Evolutionary conservation across 2,113 vertebrate genomes (phyloP).

Genomic region (Sterrhoptilus dennistouni): DNA sequence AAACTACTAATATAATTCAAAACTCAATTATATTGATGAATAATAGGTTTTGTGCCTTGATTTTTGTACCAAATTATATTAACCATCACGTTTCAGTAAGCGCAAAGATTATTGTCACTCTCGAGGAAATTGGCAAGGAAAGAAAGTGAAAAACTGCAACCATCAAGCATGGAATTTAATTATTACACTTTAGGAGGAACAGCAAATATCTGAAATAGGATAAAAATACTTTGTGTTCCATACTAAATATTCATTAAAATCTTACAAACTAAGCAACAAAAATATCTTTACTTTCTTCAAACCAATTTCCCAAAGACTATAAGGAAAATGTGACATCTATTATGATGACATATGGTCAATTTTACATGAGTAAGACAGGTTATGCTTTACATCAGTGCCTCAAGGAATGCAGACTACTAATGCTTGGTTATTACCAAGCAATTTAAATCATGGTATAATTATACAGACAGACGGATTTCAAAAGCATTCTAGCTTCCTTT

Average conservation of each 20-base stretch:
- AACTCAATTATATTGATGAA: background rate
- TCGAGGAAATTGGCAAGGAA: background rate
- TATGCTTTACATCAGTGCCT: conserved; percentile 4
- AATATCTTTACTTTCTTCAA: background rate
- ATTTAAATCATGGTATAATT: conserved; percentile 52
- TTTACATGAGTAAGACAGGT: background rate
- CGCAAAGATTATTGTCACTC: background rate
- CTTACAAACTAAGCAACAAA: background rate
- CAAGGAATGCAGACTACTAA: conserved; percentile 24
- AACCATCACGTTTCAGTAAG: background rate
- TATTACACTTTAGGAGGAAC: background rate
- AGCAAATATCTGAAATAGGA: background rate
- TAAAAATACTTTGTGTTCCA: background rate
- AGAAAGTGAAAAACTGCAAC: background rate
- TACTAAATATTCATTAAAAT: background rate
- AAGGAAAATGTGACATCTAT: background rate
- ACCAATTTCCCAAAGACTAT: background rate
- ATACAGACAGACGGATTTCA: conserved; percentile 16
- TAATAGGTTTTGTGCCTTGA: background rate
- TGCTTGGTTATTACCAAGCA: conserved; percentile 18
- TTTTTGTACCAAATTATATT: background rate
- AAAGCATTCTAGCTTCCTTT: background rate
- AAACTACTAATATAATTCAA: background rate
- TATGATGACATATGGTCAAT: conserved; percentile 21
- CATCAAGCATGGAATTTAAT: conserved; percentile 1